Base-by-base conservation (phyloP, 2,797 vertebrate species). In the Hoplostethus atlanticus region DNA sequence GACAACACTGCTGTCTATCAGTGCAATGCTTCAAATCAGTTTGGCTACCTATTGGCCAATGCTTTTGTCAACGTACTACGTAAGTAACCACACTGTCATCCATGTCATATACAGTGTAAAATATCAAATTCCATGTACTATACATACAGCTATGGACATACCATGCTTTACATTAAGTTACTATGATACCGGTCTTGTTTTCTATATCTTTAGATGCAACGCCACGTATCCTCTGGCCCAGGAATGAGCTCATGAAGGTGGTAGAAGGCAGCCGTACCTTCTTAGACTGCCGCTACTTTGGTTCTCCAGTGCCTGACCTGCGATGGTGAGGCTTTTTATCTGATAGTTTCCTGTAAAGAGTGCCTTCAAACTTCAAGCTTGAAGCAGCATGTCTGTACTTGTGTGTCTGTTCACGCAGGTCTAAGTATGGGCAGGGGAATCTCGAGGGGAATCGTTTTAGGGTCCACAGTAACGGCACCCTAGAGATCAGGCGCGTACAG, bases 11-110 rank as follows among this genome's bases (percentile, higher is more conserved):
- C 95, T 0, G 97, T 99, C 65, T 99, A 99, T 77, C 98, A 99
- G 55, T 99, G 98, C 91, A 99, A 99, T 28, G 97, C 96, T 0
- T 99, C 98, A 76, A 99, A 99, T 1, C 94, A 96, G 54, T 97
- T 95, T 0, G 98, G 98, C 12, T 99, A 99, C 89, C 90, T 99
- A 54, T 84, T 98, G 57, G 96, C 97, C 88, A 99, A 99, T 0
- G 98, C 97, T 62, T 99, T 98, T 5, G 95, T 99, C 92, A 98
- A 95, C 0, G 96, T 99, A 52, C 92, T 99, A 56, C 97, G 98
- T 99, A 93, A 94, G 91, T 90, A 31, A 57, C 15, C 8, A 3
- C 38, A 63, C 12, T 31, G 0, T 30, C 28, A 21, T 51, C 11
- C 0, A 2, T 51, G 10, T 30, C 28, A 21, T 67, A 38, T 47